Evolutionary conservation across 2,888 invertebrate species (phyloP).

Genomic region (Drosophila percnosoma): DNA sequence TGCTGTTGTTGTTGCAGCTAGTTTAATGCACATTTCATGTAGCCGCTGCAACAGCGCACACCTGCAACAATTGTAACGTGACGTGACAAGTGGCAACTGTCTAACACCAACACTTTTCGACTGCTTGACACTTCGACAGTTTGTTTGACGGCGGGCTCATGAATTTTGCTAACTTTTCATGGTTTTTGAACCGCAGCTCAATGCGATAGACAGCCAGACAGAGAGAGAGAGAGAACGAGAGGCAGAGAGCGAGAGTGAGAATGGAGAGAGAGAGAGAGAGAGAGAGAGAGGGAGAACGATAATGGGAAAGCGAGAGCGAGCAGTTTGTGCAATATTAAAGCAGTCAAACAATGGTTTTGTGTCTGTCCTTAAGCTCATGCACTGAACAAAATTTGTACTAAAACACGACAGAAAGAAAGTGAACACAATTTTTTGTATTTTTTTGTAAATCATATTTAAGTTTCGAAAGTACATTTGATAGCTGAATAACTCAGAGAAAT

Average conservation of each 20-base stretch:
- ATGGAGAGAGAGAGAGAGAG: neutral
- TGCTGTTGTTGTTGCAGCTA: conserved; percentile 21
- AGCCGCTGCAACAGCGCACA: conserved; percentile 29
- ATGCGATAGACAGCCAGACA: conserved; percentile 13
- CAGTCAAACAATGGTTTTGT: conserved; percentile 41
- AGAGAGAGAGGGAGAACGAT: neutral
- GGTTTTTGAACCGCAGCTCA: conserved; percentile 55
- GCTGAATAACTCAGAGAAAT: neutral
- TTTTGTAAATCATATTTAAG: neutral
- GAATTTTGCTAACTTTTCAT: conserved; percentile 57
- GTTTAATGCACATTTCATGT: conserved; percentile 70
- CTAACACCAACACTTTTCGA: conserved; percentile 34
- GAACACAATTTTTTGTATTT: neutral
- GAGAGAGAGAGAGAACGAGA: neutral
- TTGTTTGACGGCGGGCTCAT: conserved; percentile 55
- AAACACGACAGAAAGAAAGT: fast-evolving
- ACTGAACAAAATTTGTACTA: neutral
- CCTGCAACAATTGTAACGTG: conserved; percentile 52
- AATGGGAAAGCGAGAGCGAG: neutral
- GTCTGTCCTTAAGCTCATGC: neutral
- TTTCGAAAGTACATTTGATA: neutral
- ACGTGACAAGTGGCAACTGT: conserved; percentile 48
- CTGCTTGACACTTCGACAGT: conserved; percentile 74
- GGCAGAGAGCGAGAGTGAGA: neutral
- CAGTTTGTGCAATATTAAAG: conserved; percentile 53